These are phyloP conservation scores for Spialia ferax DNA, from an alignment of 2,888 invertebrate genomes.

Conservation along the genomic window DNA sequence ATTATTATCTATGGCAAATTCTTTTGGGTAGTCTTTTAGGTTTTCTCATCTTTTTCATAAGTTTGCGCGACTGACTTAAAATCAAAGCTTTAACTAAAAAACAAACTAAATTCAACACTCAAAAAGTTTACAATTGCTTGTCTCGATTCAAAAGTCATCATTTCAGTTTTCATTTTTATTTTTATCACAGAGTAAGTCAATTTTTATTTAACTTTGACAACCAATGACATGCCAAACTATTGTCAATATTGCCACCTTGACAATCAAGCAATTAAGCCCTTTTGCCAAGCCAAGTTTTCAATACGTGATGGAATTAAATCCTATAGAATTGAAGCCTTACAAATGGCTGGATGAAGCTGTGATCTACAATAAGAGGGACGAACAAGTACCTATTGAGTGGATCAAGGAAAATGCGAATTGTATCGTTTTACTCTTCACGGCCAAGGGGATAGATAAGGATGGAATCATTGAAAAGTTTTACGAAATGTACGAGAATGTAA, in stretches of 20 bases:
- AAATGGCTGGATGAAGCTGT: conserved; percentile 64
- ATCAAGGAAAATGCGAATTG: conserved; percentile 63
- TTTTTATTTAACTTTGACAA: conserved; percentile 18
- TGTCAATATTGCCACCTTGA: conserved; percentile 15
- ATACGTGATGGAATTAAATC: conserved; percentile 41
- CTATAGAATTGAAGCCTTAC: conserved; percentile 50
- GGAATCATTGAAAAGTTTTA: conserved; percentile 68
- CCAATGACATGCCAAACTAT: conserved; percentile 11
- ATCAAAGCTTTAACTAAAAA: too few species aligned
- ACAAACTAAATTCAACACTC: conserved; percentile 5
- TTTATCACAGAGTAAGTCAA: too few species aligned
- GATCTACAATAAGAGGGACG: conserved; percentile 62
- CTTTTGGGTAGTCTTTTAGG: too few species aligned
- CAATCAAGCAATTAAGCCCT: conserved; percentile 13
- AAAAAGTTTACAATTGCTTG: not conserved
- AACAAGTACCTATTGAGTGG: conserved; percentile 59
- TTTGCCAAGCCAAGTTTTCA: conserved; percentile 39
- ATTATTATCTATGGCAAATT: too few species aligned
- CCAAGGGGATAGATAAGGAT: conserved; percentile 63
- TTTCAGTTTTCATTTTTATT: too few species aligned
- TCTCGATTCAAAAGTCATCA: too few species aligned
- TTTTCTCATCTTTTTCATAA: too few species aligned
- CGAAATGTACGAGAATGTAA: conserved; percentile 69
- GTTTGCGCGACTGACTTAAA: too few species aligned
- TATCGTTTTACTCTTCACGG: conserved; percentile 66